Conservation (phyloP, 2,113 vertebrate species). For the Candoia aspera region DNA sequence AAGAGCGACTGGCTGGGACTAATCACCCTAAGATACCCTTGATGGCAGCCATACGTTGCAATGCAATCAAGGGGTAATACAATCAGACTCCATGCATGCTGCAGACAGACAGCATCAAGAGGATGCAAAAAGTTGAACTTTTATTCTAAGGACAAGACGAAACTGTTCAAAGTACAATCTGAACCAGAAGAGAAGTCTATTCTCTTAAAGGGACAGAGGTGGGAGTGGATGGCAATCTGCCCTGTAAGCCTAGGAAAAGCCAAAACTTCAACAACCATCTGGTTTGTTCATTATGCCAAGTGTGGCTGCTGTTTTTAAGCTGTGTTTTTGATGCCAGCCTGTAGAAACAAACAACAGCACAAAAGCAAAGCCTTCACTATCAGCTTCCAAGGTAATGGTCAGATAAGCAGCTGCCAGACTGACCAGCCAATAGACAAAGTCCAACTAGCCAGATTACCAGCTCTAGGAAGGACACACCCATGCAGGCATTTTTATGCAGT, state of each 20-base stretch:
- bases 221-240: not conserved
- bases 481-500: not conserved
- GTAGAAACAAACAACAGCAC: not conserved
- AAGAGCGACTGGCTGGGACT: not conserved
- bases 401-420: not conserved
- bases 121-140: not conserved
- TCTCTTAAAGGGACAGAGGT: not conserved
- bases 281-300: not conserved
- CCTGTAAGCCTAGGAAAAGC: not conserved
- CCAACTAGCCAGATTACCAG: not conserved
- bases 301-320: not conserved
- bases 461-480: not conserved
- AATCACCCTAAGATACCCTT: not conserved
- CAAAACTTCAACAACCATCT: not conserved
- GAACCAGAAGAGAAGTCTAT: not conserved
- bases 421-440: not conserved
- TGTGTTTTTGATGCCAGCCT: not conserved
- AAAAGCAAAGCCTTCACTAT: no score
- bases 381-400: not conserved
- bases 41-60: not conserved
- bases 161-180: not conserved
- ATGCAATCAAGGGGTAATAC: not conserved
- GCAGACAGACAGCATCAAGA: no score
- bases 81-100: not conserved
- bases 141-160: not conserved